Conservation (phyloP, 2,888 invertebrate genomes). For the Torymus texanus region DNA sequence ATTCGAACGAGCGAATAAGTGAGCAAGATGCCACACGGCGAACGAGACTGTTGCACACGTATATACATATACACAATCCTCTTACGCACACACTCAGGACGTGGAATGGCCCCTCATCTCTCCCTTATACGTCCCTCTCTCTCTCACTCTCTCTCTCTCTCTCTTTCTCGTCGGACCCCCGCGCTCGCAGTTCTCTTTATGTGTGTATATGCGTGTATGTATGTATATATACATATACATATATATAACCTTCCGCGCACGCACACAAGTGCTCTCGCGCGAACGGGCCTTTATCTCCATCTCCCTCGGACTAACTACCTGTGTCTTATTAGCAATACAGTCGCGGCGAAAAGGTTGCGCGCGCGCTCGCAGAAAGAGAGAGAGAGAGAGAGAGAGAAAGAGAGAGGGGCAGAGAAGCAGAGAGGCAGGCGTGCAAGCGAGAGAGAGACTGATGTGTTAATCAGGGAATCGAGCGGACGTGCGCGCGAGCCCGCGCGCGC, state of each 20-base stretch:
- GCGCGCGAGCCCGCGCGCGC: conserved; percentile 16
- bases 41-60: conserved; percentile 21
- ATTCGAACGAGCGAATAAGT: conserved; percentile 55
- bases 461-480: conserved; percentile 27
- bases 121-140: conserved; percentile 20
- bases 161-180: conserved; percentile 41
- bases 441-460: conserved; percentile 26
- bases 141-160: conserved; percentile 23
- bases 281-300: conserved; percentile 54
- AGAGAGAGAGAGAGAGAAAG: conserved; percentile 37
- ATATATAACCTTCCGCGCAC: conserved; percentile 51
- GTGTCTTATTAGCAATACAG: conserved; percentile 75
- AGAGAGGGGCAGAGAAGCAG: conserved; percentile 1
- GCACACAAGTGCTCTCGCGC: conserved; percentile 14
- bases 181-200: conserved; percentile 30
- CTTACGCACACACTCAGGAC: neutral
- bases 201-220: too few relatives aligned
- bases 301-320: conserved; percentile 70
- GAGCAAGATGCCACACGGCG: conserved; percentile 37
- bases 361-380: conserved; percentile 16
- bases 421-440: conserved; percentile 25
- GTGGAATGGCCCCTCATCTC: conserved; percentile 35
- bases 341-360: conserved; percentile 71
- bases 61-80: neutral
- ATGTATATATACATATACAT: neutral